Percentiles rank a stretch among this genome's conserved stretches.
These are phyloP conservation scores for Platalea minor DNA, from an alignment of 2,797 vertebrate species.

Conservation along the genomic window DNA sequence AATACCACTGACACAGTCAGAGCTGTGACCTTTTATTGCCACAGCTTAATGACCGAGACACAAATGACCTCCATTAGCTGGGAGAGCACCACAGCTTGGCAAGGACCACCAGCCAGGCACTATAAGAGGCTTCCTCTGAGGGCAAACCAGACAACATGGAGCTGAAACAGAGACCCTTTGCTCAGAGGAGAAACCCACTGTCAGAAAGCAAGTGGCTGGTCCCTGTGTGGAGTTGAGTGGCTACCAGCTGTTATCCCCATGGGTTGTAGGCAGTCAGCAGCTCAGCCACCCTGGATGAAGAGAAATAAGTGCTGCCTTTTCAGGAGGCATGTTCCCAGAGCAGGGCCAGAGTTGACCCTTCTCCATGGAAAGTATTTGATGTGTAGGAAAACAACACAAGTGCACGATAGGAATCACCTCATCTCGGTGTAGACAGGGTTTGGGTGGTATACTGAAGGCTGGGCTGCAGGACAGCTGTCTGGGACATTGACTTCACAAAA, in stretches of 20 bases:
- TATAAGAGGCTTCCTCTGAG: rapidly evolving
- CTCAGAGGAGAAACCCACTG: not conserved
- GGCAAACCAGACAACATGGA: not conserved
- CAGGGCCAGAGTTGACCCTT: not conserved
- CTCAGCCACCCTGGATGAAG: not conserved
- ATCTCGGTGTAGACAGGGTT: not conserved
- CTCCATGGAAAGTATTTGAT: not conserved
- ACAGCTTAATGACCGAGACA: not conserved
- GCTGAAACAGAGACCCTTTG: not conserved
- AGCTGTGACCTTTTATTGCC: not conserved
- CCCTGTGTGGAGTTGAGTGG: not conserved
- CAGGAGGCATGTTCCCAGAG: not conserved
- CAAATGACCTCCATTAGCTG: rapidly evolving
- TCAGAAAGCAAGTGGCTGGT: not conserved
- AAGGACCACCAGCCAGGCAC: not conserved
- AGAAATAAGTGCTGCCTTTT: not conserved
- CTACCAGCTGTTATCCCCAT: not conserved
- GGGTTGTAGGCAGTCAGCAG: not conserved
- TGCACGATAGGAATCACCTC: not conserved
- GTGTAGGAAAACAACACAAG: not conserved
- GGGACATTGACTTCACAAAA: not conserved
- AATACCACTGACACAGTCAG: not conserved
- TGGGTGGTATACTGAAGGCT: not conserved
- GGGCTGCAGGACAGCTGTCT: not conserved
- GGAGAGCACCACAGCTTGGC: not conserved